phyloP scores from a whole-genome alignment of 1,140 invertebrate species.

The Drosophila lacteicornis region DNA sequence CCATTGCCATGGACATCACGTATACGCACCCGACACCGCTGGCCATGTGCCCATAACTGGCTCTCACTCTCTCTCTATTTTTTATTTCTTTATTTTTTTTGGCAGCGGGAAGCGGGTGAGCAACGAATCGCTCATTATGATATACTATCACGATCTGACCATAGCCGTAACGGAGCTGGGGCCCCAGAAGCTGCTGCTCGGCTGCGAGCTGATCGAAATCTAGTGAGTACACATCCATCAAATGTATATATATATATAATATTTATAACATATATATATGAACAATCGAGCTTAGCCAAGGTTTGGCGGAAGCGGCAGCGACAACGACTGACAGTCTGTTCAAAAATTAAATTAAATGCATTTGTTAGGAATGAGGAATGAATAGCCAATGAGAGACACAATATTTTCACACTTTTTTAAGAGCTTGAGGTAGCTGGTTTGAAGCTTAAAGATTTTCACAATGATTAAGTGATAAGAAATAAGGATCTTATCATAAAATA shows the following conservation, averaged over 20 bases:
- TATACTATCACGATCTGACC: conserved; percentile 92
- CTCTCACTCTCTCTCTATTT: conserved; percentile 24
- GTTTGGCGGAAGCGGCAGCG: not conserved
- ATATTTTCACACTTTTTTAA: not conserved
- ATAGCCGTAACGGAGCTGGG: conserved; percentile 91
- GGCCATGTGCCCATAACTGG: conserved; percentile 70
- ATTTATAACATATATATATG: not conserved
- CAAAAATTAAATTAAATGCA: not conserved
- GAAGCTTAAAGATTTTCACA: not conserved
- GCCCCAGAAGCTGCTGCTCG: conserved; percentile 88
- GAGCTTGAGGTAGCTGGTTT: not conserved
- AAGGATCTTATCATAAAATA: not conserved
- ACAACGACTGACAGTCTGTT: not conserved
- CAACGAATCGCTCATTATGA: conserved; percentile 88
- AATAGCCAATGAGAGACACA: not conserved
- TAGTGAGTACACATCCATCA: conserved; percentile 87
- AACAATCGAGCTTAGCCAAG: not conserved
- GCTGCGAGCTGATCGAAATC: conserved; percentile 93
- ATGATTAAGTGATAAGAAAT: not conserved
- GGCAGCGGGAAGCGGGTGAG: conserved; percentile 87
- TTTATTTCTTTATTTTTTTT: conserved; percentile 14
- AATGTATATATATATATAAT: not conserved
- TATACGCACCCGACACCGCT: conserved; percentile 32
- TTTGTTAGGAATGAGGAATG: not conserved
- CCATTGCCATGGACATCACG: conserved; percentile 72